A percentile compares a stretch with the other conserved stretches of the same genome.
Evolutionary conservation across 2,888 invertebrate species (phyloP).

Genomic region (Celastrina argiolus): DNA sequence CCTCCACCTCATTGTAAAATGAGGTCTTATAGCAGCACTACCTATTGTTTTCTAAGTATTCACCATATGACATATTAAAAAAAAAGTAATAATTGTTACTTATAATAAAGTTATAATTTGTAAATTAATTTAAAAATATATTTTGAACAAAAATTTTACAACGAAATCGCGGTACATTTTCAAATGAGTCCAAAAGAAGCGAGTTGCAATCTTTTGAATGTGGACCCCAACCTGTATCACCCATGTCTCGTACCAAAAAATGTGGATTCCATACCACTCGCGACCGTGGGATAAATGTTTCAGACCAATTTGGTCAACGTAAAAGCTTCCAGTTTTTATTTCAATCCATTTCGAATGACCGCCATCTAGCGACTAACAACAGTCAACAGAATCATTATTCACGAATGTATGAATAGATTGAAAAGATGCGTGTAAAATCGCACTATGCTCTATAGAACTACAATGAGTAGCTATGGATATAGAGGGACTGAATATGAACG

Average conservation of each 20-base stretch:
- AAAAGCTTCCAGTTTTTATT: background rate
- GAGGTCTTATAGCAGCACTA: too few relatives aligned
- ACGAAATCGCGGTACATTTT: background rate
- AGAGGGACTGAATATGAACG: background rate
- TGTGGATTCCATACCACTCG: background rate
- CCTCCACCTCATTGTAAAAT: too few relatives aligned
- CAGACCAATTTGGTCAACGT: conserved; percentile 3
- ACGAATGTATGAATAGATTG: background rate
- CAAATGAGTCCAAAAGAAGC: background rate
- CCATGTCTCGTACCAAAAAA: background rate
- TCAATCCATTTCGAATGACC: background rate
- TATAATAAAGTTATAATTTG: too few relatives aligned
- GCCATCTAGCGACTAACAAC: background rate
- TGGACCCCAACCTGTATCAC: background rate
- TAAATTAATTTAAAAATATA: too few relatives aligned
- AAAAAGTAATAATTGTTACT: too few relatives aligned
- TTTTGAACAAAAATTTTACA: background rate
- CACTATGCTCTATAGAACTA: background rate
- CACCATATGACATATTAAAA: too few relatives aligned
- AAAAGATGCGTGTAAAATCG: background rate
- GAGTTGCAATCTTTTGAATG: background rate
- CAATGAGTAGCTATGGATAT: background rate
- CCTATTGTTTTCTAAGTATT: too few relatives aligned
- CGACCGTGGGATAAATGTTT: background rate
- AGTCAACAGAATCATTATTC: background rate